Base-by-base conservation (phyloP, 2,113 vertebrate genomes). In the Brachyhypopomus occidentalis region DNA sequence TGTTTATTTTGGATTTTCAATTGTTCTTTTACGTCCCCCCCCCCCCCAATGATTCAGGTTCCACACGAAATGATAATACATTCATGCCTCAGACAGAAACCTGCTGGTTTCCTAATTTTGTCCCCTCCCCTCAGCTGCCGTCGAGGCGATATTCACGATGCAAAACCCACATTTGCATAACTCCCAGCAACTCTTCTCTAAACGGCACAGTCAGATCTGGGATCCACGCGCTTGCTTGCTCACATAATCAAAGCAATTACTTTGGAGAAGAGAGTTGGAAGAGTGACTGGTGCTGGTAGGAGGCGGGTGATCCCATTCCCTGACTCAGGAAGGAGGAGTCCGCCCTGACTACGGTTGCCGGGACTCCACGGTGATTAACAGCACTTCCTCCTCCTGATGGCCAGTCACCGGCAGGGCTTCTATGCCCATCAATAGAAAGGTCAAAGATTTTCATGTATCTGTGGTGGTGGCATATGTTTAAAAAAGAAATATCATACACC, bases 131-230 rank as follows among this genome's bases (percentile, higher is more conserved):
- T 11, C 22, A 12, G n/a, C 55, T 34, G 58, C 17, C 38, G 71
- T 55, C 59, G 12, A 41, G 48, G 59, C 20, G 76, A 84, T 76
- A 80, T 76, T 71, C 58, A 84, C 76, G 63, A 80, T 56, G 64
- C 56, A 76, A 71, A 79, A 80, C 22, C 3, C 3, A 38, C 27
- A 79, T 79, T 62, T 76, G 64, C 79, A 81, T 81, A 75, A 75
- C 71, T 72, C 58, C 62, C 62, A 75, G 74, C 62, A 75, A 75
- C 72, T 67, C 79, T 67, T 75, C 22, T 81, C 60, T 81, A 75
- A 81, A 81, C 66, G 74, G 71, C 16, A 17, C 30, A 8, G 79
- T 64, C 79, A 75, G 79, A 81, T 81, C 74, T 66, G 75, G 19
- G 38, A 30, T 30, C 30, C 30, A 30, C 30, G 41, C 60, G 17